Evolutionary conservation across 1,140 invertebrate species (phyloP).

Genomic region (Idris sp.): DNA sequence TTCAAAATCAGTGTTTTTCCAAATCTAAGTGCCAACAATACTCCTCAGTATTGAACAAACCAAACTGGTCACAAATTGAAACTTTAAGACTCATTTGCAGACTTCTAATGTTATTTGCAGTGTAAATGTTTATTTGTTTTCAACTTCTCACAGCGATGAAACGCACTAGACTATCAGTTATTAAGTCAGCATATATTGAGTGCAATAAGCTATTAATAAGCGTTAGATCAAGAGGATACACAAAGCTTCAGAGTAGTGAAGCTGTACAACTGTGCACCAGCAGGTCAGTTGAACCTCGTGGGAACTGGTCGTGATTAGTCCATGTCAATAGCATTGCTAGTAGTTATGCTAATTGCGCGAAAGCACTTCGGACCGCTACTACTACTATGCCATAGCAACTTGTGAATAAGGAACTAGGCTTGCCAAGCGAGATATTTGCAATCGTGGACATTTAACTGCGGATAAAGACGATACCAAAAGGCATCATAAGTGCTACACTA

Average conservation of each 20-base stretch:
- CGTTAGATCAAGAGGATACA: slow-evolving; percentile 51
- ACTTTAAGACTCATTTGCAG: no score
- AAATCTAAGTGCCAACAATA: no score
- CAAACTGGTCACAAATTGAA: slow-evolving; percentile 11
- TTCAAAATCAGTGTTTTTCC: no score
- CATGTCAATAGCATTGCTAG: slow-evolving; percentile 73
- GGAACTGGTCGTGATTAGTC: slow-evolving; percentile 75
- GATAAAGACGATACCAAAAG: slow-evolving; percentile 55
- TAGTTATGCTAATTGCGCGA: slow-evolving; percentile 76
- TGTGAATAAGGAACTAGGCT: slow-evolving; percentile 57
- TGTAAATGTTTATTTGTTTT: no score
- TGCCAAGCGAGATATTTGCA: slow-evolving; percentile 47
- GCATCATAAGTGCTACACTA: slow-evolving; percentile 54
- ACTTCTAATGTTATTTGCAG: no score
- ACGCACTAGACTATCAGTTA: slow-evolving; percentile 35
- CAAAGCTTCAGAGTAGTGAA: no score
- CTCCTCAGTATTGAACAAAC: no score
- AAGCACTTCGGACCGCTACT: slow-evolving; percentile 69
- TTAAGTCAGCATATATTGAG: slow-evolving; percentile 53
- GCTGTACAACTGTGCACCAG: slow-evolving; percentile 46
- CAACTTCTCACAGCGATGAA: no score
- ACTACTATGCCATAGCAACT: slow-evolving; percentile 35
- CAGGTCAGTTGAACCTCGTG: slow-evolving; percentile 70
- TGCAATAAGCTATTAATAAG: slow-evolving; percentile 55
- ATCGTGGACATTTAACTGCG: slow-evolving; percentile 53